Conservation (phyloP, 2,113 vertebrate species). For the Apodemus sylvaticus region DNA sequence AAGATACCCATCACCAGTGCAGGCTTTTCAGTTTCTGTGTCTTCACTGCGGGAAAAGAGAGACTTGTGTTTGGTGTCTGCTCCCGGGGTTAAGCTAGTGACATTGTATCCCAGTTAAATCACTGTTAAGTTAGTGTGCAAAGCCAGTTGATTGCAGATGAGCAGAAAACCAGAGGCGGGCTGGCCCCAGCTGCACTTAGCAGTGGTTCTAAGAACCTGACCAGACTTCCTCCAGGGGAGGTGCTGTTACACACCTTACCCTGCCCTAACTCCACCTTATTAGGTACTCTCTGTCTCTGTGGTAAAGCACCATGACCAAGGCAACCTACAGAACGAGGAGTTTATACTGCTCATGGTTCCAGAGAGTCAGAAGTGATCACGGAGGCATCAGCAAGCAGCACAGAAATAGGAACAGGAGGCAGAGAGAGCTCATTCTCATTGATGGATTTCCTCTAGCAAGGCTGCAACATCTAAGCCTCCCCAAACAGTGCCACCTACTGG, state of each 20-base stretch:
- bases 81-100: background rate
- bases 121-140: background rate
- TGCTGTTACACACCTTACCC: background rate
- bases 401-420: background rate
- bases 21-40: background rate
- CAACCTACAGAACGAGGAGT: background rate
- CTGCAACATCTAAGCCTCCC: background rate
- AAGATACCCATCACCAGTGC: background rate
- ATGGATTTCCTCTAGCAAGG: background rate
- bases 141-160: background rate
- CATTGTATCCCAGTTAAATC: background rate
- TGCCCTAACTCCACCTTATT: too few relatives aligned
- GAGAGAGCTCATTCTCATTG: background rate
- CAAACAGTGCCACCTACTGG: background rate
- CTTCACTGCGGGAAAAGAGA: background rate
- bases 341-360: background rate
- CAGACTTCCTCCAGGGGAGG: background rate
- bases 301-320: background rate
- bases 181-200: background rate
- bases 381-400: background rate
- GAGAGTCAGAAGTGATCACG: background rate
- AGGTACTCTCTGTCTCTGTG: too few relatives aligned
- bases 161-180: background rate
- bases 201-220: background rate
- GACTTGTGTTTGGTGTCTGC: background rate